Evolutionary conservation across 2,888 invertebrate species (phyloP), one percentile per base, ranked within the genome.

Genomic region (Mactromeris polynyma): DNA sequence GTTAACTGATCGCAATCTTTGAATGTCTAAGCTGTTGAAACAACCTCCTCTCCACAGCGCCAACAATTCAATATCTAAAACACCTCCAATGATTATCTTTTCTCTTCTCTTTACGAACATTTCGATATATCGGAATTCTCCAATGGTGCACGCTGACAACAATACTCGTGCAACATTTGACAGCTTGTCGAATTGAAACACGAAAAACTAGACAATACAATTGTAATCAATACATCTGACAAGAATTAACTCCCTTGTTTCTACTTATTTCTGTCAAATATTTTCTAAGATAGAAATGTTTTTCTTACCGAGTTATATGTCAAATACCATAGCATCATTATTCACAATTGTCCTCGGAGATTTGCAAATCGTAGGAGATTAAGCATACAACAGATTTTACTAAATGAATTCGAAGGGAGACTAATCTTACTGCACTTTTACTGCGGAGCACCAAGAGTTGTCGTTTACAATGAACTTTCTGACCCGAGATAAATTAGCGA

Each of bases 131-230:
- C 58, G n/a, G 58, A 26, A 64, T 64, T 26, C 58, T 64, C 58
- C 6, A 26, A 21, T 7, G 58, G 58, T 26, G 26, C 26, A 64
- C 26, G 11, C 58, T n/a, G n/a, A n/a, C 58, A 58, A 19, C 58
- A 58, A 58, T 58, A 19, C n/a, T 58, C n/a, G 58, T 58, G 58
- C 58, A 64, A 64, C n/a, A 64, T 64, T 26, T 64, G 58, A 64
- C 58, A 64, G 58, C 26, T 26, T 64, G 58, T 64, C 58, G 58
- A 64, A 64, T 26, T 64, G 58, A 64, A 64, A 64, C 58, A n/a
- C 9, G 58, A 64, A 64, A 64, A 64, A 64, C 58, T 64, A 64
- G 58, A 64, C 58, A 64, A 64, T 64, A 64, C 26, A 64, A 26
- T 26, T 64, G 58, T 64, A 64, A 64, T 64, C 58, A 64, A 64